Base-by-base conservation (phyloP, 1,140 invertebrate species). In the Drosophila triauraria region DNA sequence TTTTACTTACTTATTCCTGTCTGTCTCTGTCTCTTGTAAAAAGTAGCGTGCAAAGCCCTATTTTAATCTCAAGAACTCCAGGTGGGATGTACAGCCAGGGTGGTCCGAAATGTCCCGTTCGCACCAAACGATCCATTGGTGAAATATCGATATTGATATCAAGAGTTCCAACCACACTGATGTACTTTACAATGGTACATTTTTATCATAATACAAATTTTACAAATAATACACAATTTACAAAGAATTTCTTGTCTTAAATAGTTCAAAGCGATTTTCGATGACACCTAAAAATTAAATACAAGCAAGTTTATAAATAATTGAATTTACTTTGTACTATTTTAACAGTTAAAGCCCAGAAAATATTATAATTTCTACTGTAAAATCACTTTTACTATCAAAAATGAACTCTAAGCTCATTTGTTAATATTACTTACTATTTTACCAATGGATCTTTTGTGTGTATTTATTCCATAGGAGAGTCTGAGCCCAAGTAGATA, bases 21-120 rank as follows among this genome's bases (percentile, higher is more conserved):
- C 51, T 75, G 27, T 75, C 65, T 74, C 58, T 58, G 71, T 65
- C 38, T 64, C 51, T 54, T 57, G 61, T 77, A 69, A 23, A 77
- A 77, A 76, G 63, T 68, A 76, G 72, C 72, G 44, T 77, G 56
- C 43, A 60, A 32, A 77, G 30, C 13, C 43, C 53, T 17, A 20
- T 35, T 40, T 76, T 17, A 20, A 46, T 35, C 48, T 42, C 17
- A 71, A 47, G 25, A 40, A 15, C 27, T 43, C 4, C 20, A 51
- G 54, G 47, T 54, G 48, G 61, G 64, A 53, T 27, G 47, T 76
- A 40, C 8, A 58, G 61, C 51, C 47, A 63, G 20, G 44, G 53
- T 38, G 20, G 32, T 42, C 25, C 42, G 25, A 68, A 23, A 10
- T 12, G 9, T 30, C 1, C 8, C 4, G 8, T 32, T 25, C 13